Evolutionary conservation across 2,797 vertebrate species (phyloP).

Genomic region (Rallus crepitans): DNA sequence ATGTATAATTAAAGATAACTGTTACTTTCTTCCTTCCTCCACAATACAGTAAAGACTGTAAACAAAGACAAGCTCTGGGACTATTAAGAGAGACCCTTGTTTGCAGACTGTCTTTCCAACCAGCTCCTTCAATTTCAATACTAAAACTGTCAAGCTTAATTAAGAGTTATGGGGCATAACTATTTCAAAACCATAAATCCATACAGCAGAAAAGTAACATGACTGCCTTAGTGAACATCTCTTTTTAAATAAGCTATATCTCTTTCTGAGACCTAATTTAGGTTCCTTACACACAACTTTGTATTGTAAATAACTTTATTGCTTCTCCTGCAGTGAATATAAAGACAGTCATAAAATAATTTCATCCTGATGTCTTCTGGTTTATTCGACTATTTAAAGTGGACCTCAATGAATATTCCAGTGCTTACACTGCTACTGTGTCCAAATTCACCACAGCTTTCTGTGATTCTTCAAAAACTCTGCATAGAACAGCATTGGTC

Average conservation of each 20-base stretch:
- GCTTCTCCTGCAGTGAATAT: conserved; percentile 34
- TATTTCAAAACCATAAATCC: conserved; percentile 60
- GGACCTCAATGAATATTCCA: neutral
- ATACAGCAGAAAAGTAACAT: conserved; percentile 44
- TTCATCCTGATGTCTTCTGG: neutral
- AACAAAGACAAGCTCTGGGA: conserved; percentile 68
- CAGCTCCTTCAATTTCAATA: conserved; percentile 56
- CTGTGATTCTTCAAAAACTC: neutral
- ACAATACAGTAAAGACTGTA: conserved; percentile 36
- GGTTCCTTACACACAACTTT: neutral
- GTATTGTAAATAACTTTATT: conserved; percentile 28
- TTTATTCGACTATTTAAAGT: conserved; percentile 49
- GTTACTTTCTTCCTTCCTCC: conserved; percentile 2
- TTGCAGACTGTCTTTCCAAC: conserved; percentile 56
- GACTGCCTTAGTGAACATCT: neutral
- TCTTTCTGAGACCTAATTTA: conserved; percentile 44
- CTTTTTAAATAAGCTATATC: conserved; percentile 40
- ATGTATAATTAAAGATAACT: conserved; percentile 59
- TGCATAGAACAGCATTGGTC: neutral
- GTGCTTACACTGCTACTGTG: neutral
- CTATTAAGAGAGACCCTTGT: conserved; percentile 61
- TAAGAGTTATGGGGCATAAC: conserved; percentile 69
- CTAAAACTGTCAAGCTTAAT: conserved; percentile 73
- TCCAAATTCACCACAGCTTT: neutral
- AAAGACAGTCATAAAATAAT: conserved; percentile 21